phyloP scores from a whole-genome alignment of 1,140 invertebrate species.

The Halyomorpha halys region DNA sequence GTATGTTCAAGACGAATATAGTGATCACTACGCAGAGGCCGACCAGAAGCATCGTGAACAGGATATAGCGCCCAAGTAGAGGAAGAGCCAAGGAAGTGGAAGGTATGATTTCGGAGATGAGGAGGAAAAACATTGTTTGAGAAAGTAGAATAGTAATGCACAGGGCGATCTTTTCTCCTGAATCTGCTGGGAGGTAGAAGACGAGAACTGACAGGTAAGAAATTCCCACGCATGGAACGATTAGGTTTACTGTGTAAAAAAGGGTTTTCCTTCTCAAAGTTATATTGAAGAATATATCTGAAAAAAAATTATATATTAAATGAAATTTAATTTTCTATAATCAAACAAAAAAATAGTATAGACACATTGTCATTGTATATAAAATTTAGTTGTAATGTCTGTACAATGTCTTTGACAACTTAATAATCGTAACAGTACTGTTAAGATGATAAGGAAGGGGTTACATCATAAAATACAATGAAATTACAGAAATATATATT shows the following conservation, averaged over 20 bases:
- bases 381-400: too few relatives aligned
- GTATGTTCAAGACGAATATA: slow-evolving; percentile 96
- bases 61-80: slow-evolving; percentile 91
- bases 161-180: slow-evolving; percentile 95
- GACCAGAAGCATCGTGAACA: slow-evolving; percentile 98
- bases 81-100: slow-evolving; percentile 95
- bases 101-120: slow-evolving; percentile 96
- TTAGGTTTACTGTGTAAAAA: slow-evolving; percentile 93
- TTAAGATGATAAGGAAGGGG: too few relatives aligned
- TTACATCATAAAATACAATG: too few relatives aligned
- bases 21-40: slow-evolving; percentile 93
- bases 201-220: slow-evolving; percentile 85
- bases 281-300: slow-evolving; percentile 97
- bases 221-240: slow-evolving; percentile 87
- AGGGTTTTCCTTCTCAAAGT: slow-evolving; percentile 87
- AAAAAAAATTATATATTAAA: too few relatives aligned
- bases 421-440: too few relatives aligned
- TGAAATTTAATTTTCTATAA: too few relatives aligned
- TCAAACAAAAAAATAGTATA: too few relatives aligned
- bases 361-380: too few relatives aligned
- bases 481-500: too few relatives aligned
- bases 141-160: slow-evolving; percentile 98
- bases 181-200: slow-evolving; percentile 96
- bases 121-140: slow-evolving; percentile 97
- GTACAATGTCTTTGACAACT: too few relatives aligned